Base-by-base conservation (phyloP, 2,888 invertebrate species). In the Mythimna lalbum region DNA sequence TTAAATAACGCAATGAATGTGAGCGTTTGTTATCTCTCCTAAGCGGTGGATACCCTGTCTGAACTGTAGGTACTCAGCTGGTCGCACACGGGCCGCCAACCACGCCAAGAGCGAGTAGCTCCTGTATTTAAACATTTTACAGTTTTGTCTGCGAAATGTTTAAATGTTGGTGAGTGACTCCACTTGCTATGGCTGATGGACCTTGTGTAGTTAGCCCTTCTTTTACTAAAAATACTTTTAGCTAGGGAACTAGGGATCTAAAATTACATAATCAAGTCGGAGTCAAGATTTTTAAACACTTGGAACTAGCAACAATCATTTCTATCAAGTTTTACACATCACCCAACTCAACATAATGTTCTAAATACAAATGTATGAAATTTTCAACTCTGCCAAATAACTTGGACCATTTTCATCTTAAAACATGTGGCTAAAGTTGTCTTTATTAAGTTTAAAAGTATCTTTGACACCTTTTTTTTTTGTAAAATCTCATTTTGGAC, bases 1-100 rank as follows among this genome's bases (percentile, higher is more conserved):
- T 57, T 12, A 47, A 36, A 57, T 36, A 49, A 64, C 75, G 72
- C 75, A 57, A 12, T 57, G 33, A 57, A 52, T 65, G 47, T 36
- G 17, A 36, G 50, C 67, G 75, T 66, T 66, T 6, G 17, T 68
- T 21, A 49, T 64, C 47, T 59, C 63, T 57, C 21, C 63, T 63
- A 47, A 63, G 66, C 57, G 60, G 74, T 77, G 74, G 77, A 70
- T 75, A 50, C 77, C 74, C 77, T 75, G 74, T 55, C 17, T 62
- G 47, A 49, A 49, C 7, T 72, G 19, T 55, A 68, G 55, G 57
- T 77, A 77, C 52, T 59, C 27, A 49, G 70, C 39, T 63, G 10
- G 14, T 49, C 7, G 23, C 74, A 69, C 12, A 59, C 1, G 12
- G 36, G 9, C 49, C 70, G 21, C 6, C n/a, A 9, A 27, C 43